Conservation (phyloP, 2,888 invertebrate genomes). For the Sisyra nigra region DNA sequence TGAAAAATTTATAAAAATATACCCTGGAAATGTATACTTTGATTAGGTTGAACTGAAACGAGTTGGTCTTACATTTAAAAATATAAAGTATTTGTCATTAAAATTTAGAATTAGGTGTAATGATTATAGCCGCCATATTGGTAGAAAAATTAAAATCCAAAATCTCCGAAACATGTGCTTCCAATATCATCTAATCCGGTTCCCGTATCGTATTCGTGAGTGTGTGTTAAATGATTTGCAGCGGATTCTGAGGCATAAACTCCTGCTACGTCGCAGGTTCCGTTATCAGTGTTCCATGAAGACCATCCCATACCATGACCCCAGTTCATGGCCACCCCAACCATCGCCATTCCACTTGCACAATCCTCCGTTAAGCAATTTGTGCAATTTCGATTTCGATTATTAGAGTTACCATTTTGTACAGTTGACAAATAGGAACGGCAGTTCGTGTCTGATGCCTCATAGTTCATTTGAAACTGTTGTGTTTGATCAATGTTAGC, state of each 20-base stretch:
- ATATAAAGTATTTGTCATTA: too few species aligned
- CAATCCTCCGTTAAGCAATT: slow-evolving; percentile 9
- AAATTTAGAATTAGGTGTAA: too few species aligned
- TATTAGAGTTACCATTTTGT: neutral
- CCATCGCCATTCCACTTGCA: slow-evolving; percentile 23
- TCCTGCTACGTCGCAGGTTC: neutral
- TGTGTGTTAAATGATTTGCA: slow-evolving; percentile 1
- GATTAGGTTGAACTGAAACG: too few species aligned
- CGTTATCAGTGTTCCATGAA: slow-evolving; percentile 20
- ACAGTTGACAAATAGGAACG: neutral
- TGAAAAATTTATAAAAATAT: too few species aligned
- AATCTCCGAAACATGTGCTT: slow-evolving; percentile 4
- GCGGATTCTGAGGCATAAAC: slow-evolving; percentile 6
- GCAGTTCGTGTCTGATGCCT: too few species aligned
- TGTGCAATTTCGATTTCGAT: too few species aligned
- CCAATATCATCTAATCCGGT: slow-evolving; percentile 1
- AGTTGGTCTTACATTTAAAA: too few species aligned
- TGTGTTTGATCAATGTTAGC: too few species aligned
- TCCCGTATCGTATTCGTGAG: neutral
- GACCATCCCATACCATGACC: slow-evolving; percentile 67
- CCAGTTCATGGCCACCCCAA: slow-evolving; percentile 33
- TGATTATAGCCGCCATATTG: too few species aligned
- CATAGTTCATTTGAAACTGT: too few species aligned
- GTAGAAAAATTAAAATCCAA: slow-evolving; percentile 19
- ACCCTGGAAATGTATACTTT: too few species aligned